A percentile compares a stretch with the other conserved stretches of the same genome.
Conservation (phyloP, 2,888 invertebrate species). For the Lathronympha strigana region DNA sequence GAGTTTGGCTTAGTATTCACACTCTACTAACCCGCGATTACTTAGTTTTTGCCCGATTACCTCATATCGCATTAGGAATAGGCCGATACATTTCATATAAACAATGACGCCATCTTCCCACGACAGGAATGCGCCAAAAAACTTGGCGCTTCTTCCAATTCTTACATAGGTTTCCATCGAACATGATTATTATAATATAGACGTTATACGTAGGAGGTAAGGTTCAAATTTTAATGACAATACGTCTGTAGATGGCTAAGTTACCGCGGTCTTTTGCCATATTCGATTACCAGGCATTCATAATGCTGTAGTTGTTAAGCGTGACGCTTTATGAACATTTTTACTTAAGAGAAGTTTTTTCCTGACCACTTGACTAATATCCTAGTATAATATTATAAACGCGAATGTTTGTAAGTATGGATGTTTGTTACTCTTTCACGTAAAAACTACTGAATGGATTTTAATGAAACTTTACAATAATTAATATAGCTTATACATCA, state of each 20-base stretch:
- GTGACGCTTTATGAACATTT: conserved; percentile 15
- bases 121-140: conserved; percentile 39
- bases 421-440: no score
- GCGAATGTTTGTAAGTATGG: no score
- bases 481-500: no score
- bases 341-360: conserved; percentile 1
- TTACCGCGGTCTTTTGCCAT: neutral
- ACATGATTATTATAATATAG: neutral
- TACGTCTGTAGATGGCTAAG: neutral
- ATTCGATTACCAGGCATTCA: conserved; percentile 18
- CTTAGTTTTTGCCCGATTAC: conserved; percentile 24
- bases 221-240: conserved; percentile 5
- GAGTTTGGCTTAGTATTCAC: neutral
- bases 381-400: no score
- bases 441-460: no score
- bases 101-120: conserved; percentile 40
- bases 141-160: conserved; percentile 15
- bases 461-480: no score
- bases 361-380: no score
- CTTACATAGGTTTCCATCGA: neutral
- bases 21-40: conserved; percentile 24
- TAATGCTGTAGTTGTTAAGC: conserved; percentile 10
- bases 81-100: conserved; percentile 34
- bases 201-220: neutral
- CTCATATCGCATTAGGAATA: conserved; percentile 25